Base-by-base conservation (phyloP, 1,140 invertebrate species). In the Saccostrea glomerata region DNA sequence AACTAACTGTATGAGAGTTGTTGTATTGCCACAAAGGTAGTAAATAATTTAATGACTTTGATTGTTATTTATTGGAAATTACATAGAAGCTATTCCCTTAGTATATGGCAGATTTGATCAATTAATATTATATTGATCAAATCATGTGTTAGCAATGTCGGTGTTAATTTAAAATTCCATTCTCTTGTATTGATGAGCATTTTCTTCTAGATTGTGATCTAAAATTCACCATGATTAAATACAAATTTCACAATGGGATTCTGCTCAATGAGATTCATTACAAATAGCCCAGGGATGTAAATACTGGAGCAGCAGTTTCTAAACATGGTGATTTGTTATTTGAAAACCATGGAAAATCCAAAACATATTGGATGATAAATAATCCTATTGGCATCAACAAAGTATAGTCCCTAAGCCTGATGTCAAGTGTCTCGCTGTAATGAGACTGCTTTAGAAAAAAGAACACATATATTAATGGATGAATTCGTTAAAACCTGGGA, bases 51-150 rank as follows among this genome's bases (percentile, higher is more conserved):
- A 77, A 36, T 15, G 70, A 25, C 25, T 30, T 15, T 77, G 25
- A 77, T 77, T 77, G 70, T 30, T 77, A 77, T 30, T 77, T 30
- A 77, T 36, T 77, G 70, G 70, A 77, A 36, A 77, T 77, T 30
- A 77, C 25, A 25, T 23, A 23, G n/a, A n/a, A n/a, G 30, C 30
- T 36, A 36, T 36, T 73, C 70, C 70, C 23, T 77, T 30, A 77
- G 25, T 77, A 23, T 13, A 77, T 12, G 23, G 13, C 3, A 30
- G 23, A 77, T 30, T 30, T 30, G 23, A 36, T 77, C 70, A 30
- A 25, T 30, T 77, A 15, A 77, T 9, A 66, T 66, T 9, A 66
- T 17, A 66, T 47, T 47, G 47, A 47, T 47, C 47, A 23, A 66
- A 17, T 66, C 6, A 2, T 66, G 60, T 0, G 20, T 66, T 66